Evolutionary conservation across 2,888 invertebrate species (phyloP).

Genomic region (Aporophyla lueneburgensis): DNA sequence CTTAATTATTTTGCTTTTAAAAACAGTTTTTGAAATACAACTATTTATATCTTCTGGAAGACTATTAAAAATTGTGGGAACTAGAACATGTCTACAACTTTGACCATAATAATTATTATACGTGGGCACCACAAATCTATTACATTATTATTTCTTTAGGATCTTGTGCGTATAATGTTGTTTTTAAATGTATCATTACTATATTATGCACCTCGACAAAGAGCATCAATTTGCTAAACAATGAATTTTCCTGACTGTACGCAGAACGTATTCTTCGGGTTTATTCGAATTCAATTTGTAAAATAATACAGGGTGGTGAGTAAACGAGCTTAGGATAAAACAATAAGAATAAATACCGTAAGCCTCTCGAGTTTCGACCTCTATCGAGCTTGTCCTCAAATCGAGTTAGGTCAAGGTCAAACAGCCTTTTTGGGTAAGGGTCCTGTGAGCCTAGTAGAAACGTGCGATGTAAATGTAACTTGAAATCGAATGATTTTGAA

Average conservation of each 20-base stretch:
- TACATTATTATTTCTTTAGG: no score
- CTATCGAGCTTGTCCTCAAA: not conserved
- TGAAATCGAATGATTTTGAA: not conserved
- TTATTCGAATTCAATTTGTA: conserved; percentile 1
- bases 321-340: conserved; percentile 7
- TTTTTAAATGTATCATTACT: no score
- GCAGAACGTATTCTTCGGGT: not conserved
- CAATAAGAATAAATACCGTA: conserved; percentile 13
- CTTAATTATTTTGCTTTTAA: no score
- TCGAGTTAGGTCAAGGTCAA: conserved; percentile 28
- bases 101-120: no score
- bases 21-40: no score
- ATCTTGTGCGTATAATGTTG: no score
- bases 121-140: no score
- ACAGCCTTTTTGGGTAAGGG: conserved; percentile 6
- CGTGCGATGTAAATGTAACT: not conserved
- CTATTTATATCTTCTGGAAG: no score
- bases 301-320: not conserved
- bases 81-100: no score
- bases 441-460: not conserved
- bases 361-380: conserved; percentile 4
- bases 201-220: no score
- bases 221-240: no score
- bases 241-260: not conserved
- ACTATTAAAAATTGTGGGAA: no score